These are phyloP conservation scores for Bombycilla garrulus DNA, from an alignment of 2,113 vertebrate species.

Conservation along the genomic window DNA sequence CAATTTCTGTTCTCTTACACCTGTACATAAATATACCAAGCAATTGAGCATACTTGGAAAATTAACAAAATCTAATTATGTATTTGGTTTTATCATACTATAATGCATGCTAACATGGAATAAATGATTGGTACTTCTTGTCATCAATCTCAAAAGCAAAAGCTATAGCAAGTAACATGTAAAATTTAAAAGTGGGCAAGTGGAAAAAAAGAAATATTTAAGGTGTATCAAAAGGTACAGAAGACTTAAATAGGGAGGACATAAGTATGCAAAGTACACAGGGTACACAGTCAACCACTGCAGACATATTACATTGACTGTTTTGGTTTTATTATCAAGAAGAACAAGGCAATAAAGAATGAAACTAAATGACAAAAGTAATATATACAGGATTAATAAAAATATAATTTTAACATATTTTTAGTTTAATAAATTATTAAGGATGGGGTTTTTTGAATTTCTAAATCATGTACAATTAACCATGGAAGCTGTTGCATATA, in stretches of 20 bases:
- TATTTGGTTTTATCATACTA: not conserved
- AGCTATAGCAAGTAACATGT: not conserved
- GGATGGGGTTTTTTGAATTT: not conserved
- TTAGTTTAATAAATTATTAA: not conserved
- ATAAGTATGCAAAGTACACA: not conserved
- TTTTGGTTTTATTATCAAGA: not conserved
- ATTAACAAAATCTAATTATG: not conserved
- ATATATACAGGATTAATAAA: not conserved
- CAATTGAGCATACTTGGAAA: not conserved
- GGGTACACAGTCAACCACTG: not conserved
- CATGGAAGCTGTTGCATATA: not conserved
- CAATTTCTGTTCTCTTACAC: not conserved
- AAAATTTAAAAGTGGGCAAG: not conserved
- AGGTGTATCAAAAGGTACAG: not conserved
- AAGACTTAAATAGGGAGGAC: not conserved
- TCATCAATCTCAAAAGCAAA: not conserved
- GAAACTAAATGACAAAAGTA: not conserved
- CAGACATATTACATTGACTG: not conserved
- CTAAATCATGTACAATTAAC: not conserved
- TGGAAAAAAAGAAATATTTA: not conserved
- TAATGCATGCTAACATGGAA: not conserved
- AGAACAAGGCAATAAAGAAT: not conserved
- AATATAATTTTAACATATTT: not conserved
- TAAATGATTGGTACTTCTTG: not conserved
- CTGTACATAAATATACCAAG: not conserved